Percentiles rank a stretch among this genome's conserved stretches.
These are phyloP conservation scores for Galago senegalensis DNA, from an alignment of 2,797 vertebrate genomes.

Conservation along the genomic window DNA sequence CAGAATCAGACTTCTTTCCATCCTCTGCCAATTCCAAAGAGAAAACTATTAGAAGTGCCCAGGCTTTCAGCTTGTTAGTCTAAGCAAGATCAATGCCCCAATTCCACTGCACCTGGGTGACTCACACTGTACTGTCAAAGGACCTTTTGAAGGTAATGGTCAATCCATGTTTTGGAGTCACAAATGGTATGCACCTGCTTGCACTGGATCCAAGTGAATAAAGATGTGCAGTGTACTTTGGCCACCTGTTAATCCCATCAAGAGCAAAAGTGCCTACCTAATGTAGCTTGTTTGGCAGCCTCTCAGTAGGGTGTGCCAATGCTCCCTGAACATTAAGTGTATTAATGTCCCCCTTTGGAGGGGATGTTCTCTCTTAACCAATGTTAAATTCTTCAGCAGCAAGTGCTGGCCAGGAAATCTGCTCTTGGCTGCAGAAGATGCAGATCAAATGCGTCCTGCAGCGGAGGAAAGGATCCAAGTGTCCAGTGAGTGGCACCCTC, in stretches of 20 bases:
- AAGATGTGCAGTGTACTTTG: neutral
- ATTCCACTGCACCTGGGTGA: accelerated
- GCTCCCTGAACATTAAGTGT: slow-evolving; percentile 50
- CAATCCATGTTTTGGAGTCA: neutral
- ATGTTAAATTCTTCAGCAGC: slow-evolving; percentile 29
- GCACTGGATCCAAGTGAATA: neutral
- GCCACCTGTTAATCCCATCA: slow-evolving; percentile 58
- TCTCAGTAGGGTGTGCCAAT: neutral
- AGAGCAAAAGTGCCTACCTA: neutral
- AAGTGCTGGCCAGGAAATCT: slow-evolving; percentile 57
- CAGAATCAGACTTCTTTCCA: neutral
- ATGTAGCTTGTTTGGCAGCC: slow-evolving; percentile 67
- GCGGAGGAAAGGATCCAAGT: slow-evolving; percentile 33
- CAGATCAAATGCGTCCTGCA: neutral
- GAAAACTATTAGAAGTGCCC: neutral
- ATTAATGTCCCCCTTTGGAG: slow-evolving; percentile 68
- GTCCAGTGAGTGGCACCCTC: neutral
- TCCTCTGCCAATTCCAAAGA: neutral
- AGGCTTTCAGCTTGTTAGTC: neutral
- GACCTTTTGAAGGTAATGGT: accelerated
- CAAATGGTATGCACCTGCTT: neutral
- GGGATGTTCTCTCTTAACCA: slow-evolving; percentile 68
- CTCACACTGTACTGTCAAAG: neutral
- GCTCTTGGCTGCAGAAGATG: neutral
- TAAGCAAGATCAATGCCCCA: neutral